Base-by-base conservation (phyloP, 2,888 invertebrate species). In the Torymus auratus region DNA sequence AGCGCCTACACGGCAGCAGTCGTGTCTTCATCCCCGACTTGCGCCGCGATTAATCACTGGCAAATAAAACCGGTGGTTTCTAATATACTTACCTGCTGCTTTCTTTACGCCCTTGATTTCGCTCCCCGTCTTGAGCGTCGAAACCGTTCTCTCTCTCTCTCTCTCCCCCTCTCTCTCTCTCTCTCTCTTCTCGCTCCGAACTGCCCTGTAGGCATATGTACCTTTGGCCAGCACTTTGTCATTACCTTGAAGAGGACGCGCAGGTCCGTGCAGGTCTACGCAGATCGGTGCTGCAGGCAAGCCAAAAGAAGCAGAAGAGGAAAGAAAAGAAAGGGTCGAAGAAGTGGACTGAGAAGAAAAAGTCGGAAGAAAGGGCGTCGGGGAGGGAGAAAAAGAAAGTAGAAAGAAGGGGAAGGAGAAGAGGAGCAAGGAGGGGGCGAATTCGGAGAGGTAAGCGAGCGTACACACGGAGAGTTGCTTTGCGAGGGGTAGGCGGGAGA, bases 231-330 rank as follows among this genome's bases (percentile, higher is more conserved):
- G 14, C 53, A 72, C 72, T 78, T 72, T 72, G 72, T 71, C 72
- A 78, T 78, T 77, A 77, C 77, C 77, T 70, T 70, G 77, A 80
- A 55, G 78, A 69, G 75, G 62, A 72, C 67, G 52, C 70, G 15
- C 69, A 61, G 71, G 61, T 28, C 28, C 28, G 28, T 28, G 28
- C 28, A 28, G 28, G 28, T 28, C 28, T 28, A 28, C 28, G 28
- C 4, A 28, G 28, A 28, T 52, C 17, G 53, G 2, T 1, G 65
- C 17, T 65, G 15, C 65, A 17, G 65, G 41, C 58, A 60, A 67
- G 52, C 1, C 52, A 11, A 20, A 60, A 20, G 61, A 20, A 61
- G 13, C 10, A 61, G 50, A 17, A 71, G n/a, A 60, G 28, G 2
- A 56, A 41, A 14, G 14, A 28, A 69, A 20, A 1, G 28, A 64